Evolutionary conservation across 2,113 vertebrate genomes (phyloP).

Genomic region (Calcarius ornatus): DNA sequence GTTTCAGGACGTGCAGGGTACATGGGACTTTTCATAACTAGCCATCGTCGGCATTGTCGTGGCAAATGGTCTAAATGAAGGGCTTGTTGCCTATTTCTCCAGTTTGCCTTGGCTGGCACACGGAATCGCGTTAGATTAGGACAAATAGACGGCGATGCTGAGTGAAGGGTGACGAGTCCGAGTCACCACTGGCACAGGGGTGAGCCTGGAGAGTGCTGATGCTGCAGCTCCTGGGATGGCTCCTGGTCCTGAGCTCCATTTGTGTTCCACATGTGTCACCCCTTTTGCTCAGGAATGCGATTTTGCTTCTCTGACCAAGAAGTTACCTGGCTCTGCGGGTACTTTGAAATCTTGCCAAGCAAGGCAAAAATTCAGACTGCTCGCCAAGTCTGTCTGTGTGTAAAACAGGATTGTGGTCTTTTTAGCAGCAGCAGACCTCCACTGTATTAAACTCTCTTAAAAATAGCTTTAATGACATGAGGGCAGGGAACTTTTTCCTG

Average conservation of each 20-base stretch:
- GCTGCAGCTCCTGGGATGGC: background rate
- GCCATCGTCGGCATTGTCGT: accelerated
- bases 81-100: background rate
- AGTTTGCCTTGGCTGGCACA: background rate
- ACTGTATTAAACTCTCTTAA: background rate
- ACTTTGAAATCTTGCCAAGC: background rate
- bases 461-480: background rate
- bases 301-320: background rate
- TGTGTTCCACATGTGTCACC: background rate
- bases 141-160: background rate
- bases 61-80: background rate
- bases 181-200: accelerated
- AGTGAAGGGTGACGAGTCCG: background rate
- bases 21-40: background rate
- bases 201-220: background rate
- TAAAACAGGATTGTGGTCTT: background rate
- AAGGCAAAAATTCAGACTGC: background rate
- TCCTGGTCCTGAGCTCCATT: background rate
- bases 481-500: background rate
- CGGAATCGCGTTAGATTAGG: accelerated
- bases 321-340: background rate
- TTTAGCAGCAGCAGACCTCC: background rate
- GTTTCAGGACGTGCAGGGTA: accelerated
- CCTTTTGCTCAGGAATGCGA: background rate
- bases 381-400: accelerated